A percentile compares a stretch with the other conserved stretches of the same genome.
Conservation (phyloP, 2,888 invertebrate genomes). For the Helobdella robusta region DNA sequence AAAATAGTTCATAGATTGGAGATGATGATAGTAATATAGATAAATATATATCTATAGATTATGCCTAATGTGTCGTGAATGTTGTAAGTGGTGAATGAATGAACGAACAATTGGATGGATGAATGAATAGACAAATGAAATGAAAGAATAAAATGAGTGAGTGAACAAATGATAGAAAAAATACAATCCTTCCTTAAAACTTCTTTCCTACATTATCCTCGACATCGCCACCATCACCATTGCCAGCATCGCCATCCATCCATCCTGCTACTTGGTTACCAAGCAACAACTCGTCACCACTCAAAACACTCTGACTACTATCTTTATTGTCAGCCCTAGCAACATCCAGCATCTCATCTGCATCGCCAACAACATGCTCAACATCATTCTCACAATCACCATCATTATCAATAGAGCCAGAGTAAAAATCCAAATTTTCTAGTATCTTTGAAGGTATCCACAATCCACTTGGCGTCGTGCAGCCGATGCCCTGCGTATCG, state of each 20-base stretch:
- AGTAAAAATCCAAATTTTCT: not conserved
- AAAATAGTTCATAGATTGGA: no score
- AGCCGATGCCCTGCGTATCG: slow-evolving; percentile 13
- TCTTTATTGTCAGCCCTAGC: not conserved
- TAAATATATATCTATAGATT: no score
- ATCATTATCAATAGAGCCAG: not conserved
- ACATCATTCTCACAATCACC: slow-evolving; percentile 1
- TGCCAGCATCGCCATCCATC: not conserved
- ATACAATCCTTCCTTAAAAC: no score
- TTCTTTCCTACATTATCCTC: not conserved
- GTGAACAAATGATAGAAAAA: no score
- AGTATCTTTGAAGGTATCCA: slow-evolving; percentile 24
- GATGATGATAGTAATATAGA: no score
- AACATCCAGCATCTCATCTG: not conserved
- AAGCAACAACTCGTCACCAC: not conserved
- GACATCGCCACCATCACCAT: slow-evolving; percentile 3
- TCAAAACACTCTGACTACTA: not conserved
- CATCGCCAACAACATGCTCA: not conserved
- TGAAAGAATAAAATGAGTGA: no score
- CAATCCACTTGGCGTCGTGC: slow-evolving; percentile 22
- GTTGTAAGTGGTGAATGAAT: no score
- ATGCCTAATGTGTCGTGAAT: no score
- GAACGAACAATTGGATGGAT: no score
- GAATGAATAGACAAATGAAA: no score
- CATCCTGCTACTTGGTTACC: no score